These are phyloP conservation scores for Oscheius sp. DNA, from an alignment of 2,888 invertebrate genomes.

Conservation along the genomic window DNA sequence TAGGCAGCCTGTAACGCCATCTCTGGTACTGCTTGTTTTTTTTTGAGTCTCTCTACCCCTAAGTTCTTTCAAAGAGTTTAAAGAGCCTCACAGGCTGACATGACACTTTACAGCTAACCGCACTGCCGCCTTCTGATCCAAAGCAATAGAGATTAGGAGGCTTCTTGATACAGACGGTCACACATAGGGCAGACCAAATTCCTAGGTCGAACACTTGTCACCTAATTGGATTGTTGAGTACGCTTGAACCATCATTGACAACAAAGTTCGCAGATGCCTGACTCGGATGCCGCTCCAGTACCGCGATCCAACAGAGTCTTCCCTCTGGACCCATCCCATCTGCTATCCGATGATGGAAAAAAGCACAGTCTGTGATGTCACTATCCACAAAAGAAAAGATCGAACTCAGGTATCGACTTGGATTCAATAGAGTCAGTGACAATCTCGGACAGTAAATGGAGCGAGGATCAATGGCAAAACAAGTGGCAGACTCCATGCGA, in stretches of 20 bases:
- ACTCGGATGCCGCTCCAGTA: background rate
- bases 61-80: too few relatives aligned
- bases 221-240: background rate
- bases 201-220: background rate
- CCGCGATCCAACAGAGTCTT: constrained; percentile 7
- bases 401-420: constrained; percentile 8
- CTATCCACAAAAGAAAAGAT: background rate
- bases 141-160: background rate
- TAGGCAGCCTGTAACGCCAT: too few relatives aligned
- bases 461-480: constrained; percentile 17
- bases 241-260: background rate
- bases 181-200: background rate
- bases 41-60: too few relatives aligned
- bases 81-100: background rate
- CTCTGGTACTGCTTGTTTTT: too few relatives aligned
- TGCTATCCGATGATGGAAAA: constrained; percentile 15
- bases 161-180: background rate
- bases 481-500: constrained; percentile 9
- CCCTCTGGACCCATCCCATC: constrained; percentile 20
- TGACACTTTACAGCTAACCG: background rate
- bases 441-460: constrained; percentile 28
- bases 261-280: background rate
- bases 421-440: constrained; percentile 28
- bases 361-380: constrained; percentile 6
- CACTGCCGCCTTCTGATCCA: background rate